Conservation (phyloP, 2,113 vertebrate species). For the Paedocypris sp. region DNA sequence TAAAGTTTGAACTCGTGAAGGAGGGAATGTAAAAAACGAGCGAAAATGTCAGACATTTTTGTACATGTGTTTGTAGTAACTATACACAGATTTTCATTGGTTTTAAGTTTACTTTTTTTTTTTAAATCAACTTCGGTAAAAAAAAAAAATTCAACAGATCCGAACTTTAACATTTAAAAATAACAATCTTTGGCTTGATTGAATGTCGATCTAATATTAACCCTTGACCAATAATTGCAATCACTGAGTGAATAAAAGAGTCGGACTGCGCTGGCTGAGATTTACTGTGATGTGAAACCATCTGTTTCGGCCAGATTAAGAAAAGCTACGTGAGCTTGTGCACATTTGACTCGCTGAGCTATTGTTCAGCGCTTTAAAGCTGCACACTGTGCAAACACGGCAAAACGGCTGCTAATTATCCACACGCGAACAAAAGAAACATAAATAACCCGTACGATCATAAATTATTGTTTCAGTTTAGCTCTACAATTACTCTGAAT, state of each 20-base stretch:
- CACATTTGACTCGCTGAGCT: slow-evolving; percentile 23
- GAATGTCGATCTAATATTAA: too few relatives aligned
- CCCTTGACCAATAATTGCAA: neutral
- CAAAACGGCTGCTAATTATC: slow-evolving; percentile 37
- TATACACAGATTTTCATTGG: too few relatives aligned
- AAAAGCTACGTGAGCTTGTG: slow-evolving; percentile 21
- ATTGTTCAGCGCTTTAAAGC: slow-evolving; percentile 23
- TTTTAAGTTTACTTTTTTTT: too few relatives aligned
- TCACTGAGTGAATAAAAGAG: slow-evolving; percentile 9
- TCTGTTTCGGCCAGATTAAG: slow-evolving; percentile 13
- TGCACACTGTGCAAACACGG: slow-evolving; percentile 20
- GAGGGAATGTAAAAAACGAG: neutral
- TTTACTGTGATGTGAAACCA: slow-evolving; percentile 27
- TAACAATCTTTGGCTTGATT: too few relatives aligned
- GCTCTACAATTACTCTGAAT: too few relatives aligned
- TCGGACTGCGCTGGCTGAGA: slow-evolving; percentile 5
- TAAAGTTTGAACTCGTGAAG: neutral
- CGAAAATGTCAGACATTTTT: too few relatives aligned
- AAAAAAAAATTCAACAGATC: too few relatives aligned
- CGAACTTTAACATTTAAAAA: too few relatives aligned
- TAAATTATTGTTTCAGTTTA: too few relatives aligned
- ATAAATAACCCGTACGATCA: too few relatives aligned
- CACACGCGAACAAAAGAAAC: slow-evolving; percentile 30
- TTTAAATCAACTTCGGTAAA: too few relatives aligned
- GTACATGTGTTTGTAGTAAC: too few relatives aligned